Base-by-base conservation (phyloP, 2,113 vertebrate genomes). In the Myocastor coypus region DNA sequence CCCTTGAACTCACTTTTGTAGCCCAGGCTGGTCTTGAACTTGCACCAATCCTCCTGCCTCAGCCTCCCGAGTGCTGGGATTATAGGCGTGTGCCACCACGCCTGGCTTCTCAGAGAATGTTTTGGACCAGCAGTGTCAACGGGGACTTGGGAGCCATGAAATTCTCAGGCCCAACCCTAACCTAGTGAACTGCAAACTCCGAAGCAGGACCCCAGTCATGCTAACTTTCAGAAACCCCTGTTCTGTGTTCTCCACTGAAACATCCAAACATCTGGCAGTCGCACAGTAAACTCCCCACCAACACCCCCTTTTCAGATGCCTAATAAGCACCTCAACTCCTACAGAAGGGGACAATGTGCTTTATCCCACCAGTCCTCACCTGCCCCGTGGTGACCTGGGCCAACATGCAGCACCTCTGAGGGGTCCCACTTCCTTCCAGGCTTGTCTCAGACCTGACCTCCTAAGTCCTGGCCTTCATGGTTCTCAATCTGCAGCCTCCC, bases 331-430 rank as follows among this genome's bases (percentile, higher is more conserved):
- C 34, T 24, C 2, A 1, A 63, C 34, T 46, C 57, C 14, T 17
- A 11, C 26, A 5, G 0, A 1, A 2, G 12, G 30, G 80, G 19
- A 84, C 6, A 46, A 20, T 7, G 3, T 1, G 34, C 5, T 68
- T 13, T 24, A 19, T 4, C 20, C 46, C 46, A 3, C n/a, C 4
- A 2, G 40, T 2, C 22, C 32, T 19, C 1, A 0, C 26, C 11
- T 2, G 0, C 69, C 0, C 30, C 34, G 2, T 32, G 42, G 42
- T 4, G 3, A 24, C 26, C 42, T 85, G 28, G 85, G 17, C 32
- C 55, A n/a, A 2, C 52, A 64, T 11, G 28, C 2, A 3, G 26
- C 40, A 8, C 37, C 64, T 28, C 64, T 7, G 11, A 46, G 37
- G 52, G 0, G 7, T 0, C 50, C 46, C 40, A 1, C n/a, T n/a